These are phyloP conservation scores for Cantharis lateralis DNA, from an alignment of 2,888 invertebrate species.

Conservation along the genomic window DNA sequence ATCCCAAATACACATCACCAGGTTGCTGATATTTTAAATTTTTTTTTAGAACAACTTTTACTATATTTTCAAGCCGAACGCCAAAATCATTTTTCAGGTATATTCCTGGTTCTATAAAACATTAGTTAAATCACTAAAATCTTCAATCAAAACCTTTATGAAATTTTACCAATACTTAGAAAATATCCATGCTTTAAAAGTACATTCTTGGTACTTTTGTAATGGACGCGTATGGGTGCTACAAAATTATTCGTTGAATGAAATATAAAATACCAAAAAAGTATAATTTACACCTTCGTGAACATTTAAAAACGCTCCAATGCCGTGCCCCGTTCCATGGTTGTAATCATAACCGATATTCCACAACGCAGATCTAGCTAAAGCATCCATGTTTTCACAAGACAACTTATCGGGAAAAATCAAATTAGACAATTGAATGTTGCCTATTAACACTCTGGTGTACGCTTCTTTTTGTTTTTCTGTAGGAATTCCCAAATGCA, in stretches of 20 bases:
- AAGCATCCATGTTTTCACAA: conserved; percentile 75
- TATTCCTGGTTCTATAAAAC: conserved; percentile 79
- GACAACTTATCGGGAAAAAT: conserved; percentile 74
- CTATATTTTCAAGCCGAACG: conserved; percentile 82
- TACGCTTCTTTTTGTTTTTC: conserved; percentile 76
- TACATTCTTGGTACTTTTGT: conserved; percentile 71
- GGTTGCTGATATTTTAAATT: conserved; percentile 54
- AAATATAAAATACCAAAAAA: not conserved
- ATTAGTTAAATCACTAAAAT: not conserved
- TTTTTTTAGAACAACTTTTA: conserved; percentile 68
- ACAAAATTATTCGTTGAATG: not conserved
- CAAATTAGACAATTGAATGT: conserved; percentile 72
- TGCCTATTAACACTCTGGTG: conserved; percentile 78
- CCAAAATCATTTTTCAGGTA: conserved; percentile 86
- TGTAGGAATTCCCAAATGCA: conserved; percentile 83
- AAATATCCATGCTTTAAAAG: conserved; percentile 72
- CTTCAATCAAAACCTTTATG: not conserved
- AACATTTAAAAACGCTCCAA: conserved; percentile 81
- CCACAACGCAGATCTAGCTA: conserved; percentile 82
- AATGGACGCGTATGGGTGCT: conserved; percentile 74
- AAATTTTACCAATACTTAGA: conserved; percentile 69
- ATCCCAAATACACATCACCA: conserved; percentile 66
- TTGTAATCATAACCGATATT: conserved; percentile 81
- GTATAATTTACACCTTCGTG: conserved; percentile 66
- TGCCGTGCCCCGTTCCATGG: conserved; percentile 90